Conservation (phyloP, 2,797 vertebrate genomes). For the Psittacula echo region DNA sequence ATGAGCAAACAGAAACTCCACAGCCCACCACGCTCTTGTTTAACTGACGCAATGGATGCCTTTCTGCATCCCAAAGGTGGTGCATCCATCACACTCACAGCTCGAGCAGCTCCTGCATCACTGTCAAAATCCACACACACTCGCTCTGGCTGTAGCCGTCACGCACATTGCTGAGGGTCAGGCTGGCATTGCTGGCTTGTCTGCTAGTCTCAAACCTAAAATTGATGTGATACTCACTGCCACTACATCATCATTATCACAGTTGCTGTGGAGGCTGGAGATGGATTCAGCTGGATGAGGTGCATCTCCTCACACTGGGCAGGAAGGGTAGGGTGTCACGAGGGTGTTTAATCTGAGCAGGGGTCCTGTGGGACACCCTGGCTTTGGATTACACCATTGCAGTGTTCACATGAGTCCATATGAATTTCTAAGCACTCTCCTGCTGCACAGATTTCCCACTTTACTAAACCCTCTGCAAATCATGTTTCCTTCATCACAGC, state of each 20-base stretch:
- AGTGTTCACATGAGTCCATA: neutral
- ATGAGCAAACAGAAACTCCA: conserved; percentile 53
- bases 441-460: neutral
- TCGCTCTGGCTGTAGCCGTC: neutral
- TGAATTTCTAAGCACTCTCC: neutral
- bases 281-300: neutral
- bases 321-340: fast-evolving
- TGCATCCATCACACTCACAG: neutral
- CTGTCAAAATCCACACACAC: neutral
- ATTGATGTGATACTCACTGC: neutral
- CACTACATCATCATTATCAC: neutral
- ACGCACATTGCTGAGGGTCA: neutral
- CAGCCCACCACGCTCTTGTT: neutral
- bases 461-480: neutral
- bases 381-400: neutral
- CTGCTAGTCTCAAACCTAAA: neutral
- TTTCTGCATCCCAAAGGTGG: conserved; percentile 30
- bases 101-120: neutral
- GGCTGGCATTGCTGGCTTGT: neutral
- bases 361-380: neutral
- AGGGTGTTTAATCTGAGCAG: neutral
- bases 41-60: conserved; percentile 12
- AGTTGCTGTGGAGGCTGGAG: neutral
- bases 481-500: neutral
- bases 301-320: neutral